Evolutionary conservation across 2,888 invertebrate species (phyloP).

Genomic region (Ceratothoa steindachneri): DNA sequence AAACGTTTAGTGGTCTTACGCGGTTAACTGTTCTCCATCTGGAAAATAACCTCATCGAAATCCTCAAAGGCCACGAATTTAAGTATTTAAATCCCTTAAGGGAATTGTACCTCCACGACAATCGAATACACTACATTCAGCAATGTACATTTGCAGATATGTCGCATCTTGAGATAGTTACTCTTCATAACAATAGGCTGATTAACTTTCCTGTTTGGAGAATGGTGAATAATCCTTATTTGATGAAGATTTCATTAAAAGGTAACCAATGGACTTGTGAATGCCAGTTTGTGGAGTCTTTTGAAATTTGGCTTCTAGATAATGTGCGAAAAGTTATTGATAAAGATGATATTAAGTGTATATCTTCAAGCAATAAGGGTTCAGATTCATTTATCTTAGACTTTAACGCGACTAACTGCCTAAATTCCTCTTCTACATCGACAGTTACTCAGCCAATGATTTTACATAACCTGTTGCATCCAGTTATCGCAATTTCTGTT

Average conservation of each 20-base stretch:
- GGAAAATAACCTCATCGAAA: conserved; percentile 68
- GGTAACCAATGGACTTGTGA: conserved; percentile 86
- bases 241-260: conserved; percentile 63
- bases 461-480: conserved; percentile 70
- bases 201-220: conserved; percentile 70
- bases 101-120: conserved; percentile 82
- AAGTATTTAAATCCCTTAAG: conserved; percentile 73
- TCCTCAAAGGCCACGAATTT: conserved; percentile 76
- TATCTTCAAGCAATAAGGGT: conserved; percentile 52
- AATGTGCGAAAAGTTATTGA: conserved; percentile 64
- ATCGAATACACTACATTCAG: conserved; percentile 74
- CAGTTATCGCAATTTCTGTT: conserved; percentile 66
- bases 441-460: conserved; percentile 52
- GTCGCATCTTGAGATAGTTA: conserved; percentile 75
- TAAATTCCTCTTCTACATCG: conserved; percentile 31
- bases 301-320: conserved; percentile 73
- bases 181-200: conserved; percentile 78
- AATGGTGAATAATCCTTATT: conserved; percentile 76
- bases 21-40: conserved; percentile 71
- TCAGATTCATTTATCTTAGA: conserved; percentile 52
- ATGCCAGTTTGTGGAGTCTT: conserved; percentile 79
- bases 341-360: conserved; percentile 64
- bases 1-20: conserved; percentile 77
- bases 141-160: conserved; percentile 78
- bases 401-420: conserved; percentile 59